Base-by-base conservation (phyloP, 2,797 vertebrate species). In the Melanotaenia nigrans region DNA sequence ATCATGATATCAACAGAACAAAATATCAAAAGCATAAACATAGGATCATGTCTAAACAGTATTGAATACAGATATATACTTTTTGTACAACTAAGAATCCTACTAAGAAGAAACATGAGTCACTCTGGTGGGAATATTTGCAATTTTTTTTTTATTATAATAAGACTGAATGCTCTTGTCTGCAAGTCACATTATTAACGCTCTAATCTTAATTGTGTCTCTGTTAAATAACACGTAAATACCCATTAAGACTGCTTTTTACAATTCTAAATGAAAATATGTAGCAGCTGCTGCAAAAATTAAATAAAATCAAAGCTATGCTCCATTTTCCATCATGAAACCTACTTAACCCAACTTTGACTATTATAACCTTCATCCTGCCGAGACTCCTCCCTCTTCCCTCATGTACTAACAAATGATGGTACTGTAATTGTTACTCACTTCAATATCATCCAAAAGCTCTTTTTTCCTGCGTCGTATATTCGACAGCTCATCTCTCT, bases 361-460 rank as follows among this genome's bases (percentile, higher is more conserved):
- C 14, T 20, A 32, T 32, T 9, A 32, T 5, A 56, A 32, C 32
- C 24, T 30, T 16, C 24, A 28, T 25, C 51, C 51, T 14, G 24
- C 51, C 25, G 51, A 53, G 51, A 53, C 24, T 53, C 49, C 20
- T 40, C 57, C 30, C 8, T 25, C 25, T 63, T 40, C 45, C 6
- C 20, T 16, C 8, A 10, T 25, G 25, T 40, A 24, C 25, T 0
- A 61, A 61, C 47, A 53, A 58, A 72, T 32, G 25, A 58, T 58
- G 77, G 40, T 8, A 30, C 25, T 38, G 7, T 10, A 5, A 30
- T 10, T n/a, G 16, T 59, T 90, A 95, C 90, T 92, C 71, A 95
- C 98, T 96, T 99, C 97, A 68, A 99, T 99, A 85, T 99, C 98
- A 94, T 98, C 97, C 83, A 99, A 95, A 53, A 99, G 95, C 85